Conservation (phyloP, 2,113 vertebrate genomes). For the Ammodytes marinus region DNA sequence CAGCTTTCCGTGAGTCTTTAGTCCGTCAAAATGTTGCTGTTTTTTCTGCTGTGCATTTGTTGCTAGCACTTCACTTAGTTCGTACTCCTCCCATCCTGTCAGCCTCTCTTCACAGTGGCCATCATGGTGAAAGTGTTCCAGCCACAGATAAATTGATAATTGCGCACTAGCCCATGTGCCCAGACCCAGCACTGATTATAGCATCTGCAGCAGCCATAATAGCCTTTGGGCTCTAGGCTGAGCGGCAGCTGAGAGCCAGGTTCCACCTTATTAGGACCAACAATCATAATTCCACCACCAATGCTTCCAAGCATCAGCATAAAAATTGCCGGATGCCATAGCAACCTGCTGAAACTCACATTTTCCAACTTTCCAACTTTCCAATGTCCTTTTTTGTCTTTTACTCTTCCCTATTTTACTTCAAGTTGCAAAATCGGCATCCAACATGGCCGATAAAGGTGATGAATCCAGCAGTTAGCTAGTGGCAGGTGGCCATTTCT, state of each 20-base stretch:
- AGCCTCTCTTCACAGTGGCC: conserved; percentile 15
- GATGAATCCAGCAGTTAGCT: conserved; percentile 66
- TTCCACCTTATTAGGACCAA: conserved; percentile 64
- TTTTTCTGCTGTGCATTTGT: background rate
- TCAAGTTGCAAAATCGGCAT: background rate
- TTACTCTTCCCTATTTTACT: background rate
- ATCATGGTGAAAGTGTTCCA: conserved; percentile 40
- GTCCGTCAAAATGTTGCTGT: too few relatives aligned
- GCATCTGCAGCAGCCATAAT: conserved; percentile 59
- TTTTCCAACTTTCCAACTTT: background rate
- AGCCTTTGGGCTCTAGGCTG: conserved; percentile 45
- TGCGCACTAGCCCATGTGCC: conserved; percentile 29
- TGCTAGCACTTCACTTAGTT: background rate
- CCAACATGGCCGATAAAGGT: conserved; percentile 23
- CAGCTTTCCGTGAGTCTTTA: conserved; percentile 93
- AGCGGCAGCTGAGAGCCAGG: conserved; percentile 55
- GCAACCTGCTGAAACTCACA: conserved; percentile 12
- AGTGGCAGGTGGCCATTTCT: conserved; percentile 56
- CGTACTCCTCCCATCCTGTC: background rate
- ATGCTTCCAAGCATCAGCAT: conserved; percentile 43
- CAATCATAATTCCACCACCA: conserved; percentile 54
- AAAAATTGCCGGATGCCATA: conserved; percentile 9
- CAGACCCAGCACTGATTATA: conserved; percentile 56
- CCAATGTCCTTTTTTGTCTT: background rate
- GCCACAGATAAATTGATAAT: conserved; percentile 55